Base-by-base conservation (phyloP, 2,113 vertebrate genomes). In the Chaetops frenatus region DNA sequence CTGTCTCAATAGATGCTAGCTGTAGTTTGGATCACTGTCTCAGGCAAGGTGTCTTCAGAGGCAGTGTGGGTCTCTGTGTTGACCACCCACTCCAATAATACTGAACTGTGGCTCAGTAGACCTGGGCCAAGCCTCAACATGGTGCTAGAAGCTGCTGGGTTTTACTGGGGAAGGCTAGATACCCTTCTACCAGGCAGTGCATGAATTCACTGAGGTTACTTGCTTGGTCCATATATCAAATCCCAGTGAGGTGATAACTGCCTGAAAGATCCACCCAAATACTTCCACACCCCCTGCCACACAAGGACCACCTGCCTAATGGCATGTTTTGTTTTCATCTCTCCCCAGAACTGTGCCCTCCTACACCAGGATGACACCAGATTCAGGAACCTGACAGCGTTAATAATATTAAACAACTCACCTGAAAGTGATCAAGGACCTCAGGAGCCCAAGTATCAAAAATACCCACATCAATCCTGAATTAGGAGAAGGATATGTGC, bases 391-490 rank as follows among this genome's bases (percentile, higher is more conserved):
- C 51, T 56, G 47, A 62, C 15, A 22, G 7, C 16, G 9, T 60
- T 82, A 82, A n/a, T 58, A 58, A 27, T 18, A 42, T 74, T 60
- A n/a, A 74, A 89, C 10, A 79, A 9, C 18, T 70, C 13, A 6
- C 2, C 3, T 44, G 24, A 73, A n/a, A 33, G 5, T 48, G 7
- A 74, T 27, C 10, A 81, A 51, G 28, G 8, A 13, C 14, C 5
- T 45, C 19, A 20, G 38, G 11, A 79, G 10, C 12, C 16, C 1
- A 1, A 17, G 2, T 10, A 57, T 12, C 24, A 82, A 29, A 81
- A 56, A 5, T 14, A 47, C 4, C 8, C 10, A 16, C 15, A 11
- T 9, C 19, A 51, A 0, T 36, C 25, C 12, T 27, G 13, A 10
- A n/a, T 58, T 27, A 53, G 19, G 40, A 71, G 25, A n/a, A 47